Conservation (phyloP, 2,797 vertebrate species). For the Chanos chanos region DNA sequence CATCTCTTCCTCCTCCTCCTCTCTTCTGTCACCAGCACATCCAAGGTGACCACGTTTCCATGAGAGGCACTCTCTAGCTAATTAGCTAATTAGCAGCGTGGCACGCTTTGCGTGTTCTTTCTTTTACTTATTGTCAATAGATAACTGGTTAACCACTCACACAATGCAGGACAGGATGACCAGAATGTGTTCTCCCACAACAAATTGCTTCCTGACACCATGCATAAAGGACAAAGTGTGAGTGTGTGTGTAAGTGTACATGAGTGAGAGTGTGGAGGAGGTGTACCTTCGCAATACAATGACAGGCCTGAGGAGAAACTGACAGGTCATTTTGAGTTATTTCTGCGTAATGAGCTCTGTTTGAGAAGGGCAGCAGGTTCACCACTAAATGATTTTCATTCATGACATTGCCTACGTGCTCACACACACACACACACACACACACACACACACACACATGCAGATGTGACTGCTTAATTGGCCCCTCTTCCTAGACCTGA, state of each 20-base stretch:
- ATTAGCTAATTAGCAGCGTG: slow-evolving; percentile 46
- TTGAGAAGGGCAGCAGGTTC: slow-evolving; percentile 12
- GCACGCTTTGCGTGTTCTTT: slow-evolving; percentile 16
- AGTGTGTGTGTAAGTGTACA: slow-evolving; percentile 12
- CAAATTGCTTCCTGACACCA: slow-evolving; percentile 39
- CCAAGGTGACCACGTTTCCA: slow-evolving; percentile 16
- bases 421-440: slow-evolving; percentile 20
- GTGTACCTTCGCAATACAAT: slow-evolving; percentile 8
- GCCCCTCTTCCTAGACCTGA: slow-evolving; percentile 23
- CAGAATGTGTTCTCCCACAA: slow-evolving; percentile 24
- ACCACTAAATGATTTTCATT: slow-evolving; percentile 36
- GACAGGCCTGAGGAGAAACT: slow-evolving; percentile 19
- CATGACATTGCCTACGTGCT: slow-evolving; percentile 30
- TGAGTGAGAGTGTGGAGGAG: not conserved
- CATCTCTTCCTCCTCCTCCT: slow-evolving; percentile 21
- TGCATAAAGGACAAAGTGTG: slow-evolving; percentile 20
- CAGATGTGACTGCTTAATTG: slow-evolving; percentile 36
- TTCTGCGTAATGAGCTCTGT: slow-evolving; percentile 37
- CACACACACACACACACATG: slow-evolving; percentile 34
- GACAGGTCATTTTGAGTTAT: slow-evolving; percentile 34
- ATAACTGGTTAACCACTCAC: slow-evolving; percentile 11
- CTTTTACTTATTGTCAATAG: slow-evolving; percentile 38
- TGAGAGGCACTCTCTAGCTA: slow-evolving; percentile 36
- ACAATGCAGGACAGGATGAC: slow-evolving; percentile 25
- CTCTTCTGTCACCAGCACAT: slow-evolving; percentile 23